Conservation (phyloP, 2,888 invertebrate species). For the Oligia strigilis region DNA sequence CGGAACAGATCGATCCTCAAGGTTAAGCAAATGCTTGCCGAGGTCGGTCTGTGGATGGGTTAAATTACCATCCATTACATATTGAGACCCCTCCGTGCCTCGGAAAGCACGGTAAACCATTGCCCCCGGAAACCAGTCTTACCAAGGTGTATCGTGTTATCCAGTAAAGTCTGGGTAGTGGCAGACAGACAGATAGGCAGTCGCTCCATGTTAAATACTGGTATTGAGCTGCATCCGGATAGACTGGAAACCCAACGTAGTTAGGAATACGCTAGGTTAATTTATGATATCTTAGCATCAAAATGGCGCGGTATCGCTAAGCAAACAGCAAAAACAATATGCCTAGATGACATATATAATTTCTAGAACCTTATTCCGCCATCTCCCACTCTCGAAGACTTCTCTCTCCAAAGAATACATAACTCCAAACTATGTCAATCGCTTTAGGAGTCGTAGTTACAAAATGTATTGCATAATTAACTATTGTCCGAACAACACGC, state of each 20-base stretch:
- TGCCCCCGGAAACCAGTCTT: neutral
- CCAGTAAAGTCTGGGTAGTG: neutral
- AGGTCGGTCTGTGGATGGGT: too few relatives aligned
- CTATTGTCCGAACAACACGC: slow-evolving; percentile 46
- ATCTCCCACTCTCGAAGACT: slow-evolving; percentile 30
- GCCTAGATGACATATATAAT: neutral
- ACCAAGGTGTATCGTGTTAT: neutral
- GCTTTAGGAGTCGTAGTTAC: slow-evolving; percentile 35
- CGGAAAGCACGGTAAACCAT: neutral
- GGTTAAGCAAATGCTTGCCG: neutral
- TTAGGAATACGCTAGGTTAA: neutral
- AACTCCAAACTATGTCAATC: slow-evolving; percentile 52
- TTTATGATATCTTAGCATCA: neutral
- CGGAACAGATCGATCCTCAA: neutral
- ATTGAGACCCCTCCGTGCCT: neutral
- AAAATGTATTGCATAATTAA: slow-evolving; percentile 51
- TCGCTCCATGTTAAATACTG: neutral
- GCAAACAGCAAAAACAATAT: neutral
- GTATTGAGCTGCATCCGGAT: neutral
- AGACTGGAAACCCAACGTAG: neutral
- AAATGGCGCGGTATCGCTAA: neutral
- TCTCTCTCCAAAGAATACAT: slow-evolving; percentile 43
- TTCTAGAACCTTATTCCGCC: slow-evolving; percentile 24
- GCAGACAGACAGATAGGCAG: too few relatives aligned
- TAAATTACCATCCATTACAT: neutral